Percentiles rank a stretch among this genome's conserved stretches.
These are phyloP conservation scores for Saguinus midas DNA, from an alignment of 2,113 vertebrate species.

Conservation along the genomic window DNA sequence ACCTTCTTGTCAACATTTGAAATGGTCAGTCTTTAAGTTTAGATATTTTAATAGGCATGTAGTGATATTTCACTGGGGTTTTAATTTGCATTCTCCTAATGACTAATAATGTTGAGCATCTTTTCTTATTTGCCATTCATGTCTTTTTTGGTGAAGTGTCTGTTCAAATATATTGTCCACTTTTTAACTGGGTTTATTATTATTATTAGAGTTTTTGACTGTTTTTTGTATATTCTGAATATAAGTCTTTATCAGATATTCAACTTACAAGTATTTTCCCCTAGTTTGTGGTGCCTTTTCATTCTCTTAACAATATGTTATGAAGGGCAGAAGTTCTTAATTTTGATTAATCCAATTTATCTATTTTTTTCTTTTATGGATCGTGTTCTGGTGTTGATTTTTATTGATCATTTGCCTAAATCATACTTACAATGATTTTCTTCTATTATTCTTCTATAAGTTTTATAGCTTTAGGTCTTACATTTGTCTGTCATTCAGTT, in stretches of 20 bases:
- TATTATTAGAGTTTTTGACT: not conserved
- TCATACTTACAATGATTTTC: not conserved
- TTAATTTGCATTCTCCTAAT: not conserved
- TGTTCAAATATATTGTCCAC: not conserved
- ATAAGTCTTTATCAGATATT: slow-evolving; percentile 11
- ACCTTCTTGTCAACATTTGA: not conserved
- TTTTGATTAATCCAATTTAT: slow-evolving; percentile 1
- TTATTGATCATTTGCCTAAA: not conserved
- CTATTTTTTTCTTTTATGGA: not conserved
- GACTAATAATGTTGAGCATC: not conserved
- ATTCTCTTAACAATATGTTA: not conserved
- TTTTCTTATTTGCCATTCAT: not conserved
- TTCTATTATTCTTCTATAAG: not conserved
- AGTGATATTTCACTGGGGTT: not conserved
- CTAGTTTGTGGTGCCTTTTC: not conserved
- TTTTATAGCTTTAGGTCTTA: not conserved
- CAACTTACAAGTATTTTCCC: not conserved
- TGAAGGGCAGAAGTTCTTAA: not conserved
- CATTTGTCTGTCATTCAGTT: not conserved
- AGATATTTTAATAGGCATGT: not conserved
- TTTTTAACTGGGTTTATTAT: not conserved
- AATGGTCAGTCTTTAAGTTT: not conserved
- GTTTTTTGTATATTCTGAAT: not conserved
- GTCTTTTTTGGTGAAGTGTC: not conserved
- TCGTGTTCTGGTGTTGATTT: not conserved